A percentile compares a stretch with the other conserved stretches of the same genome.
These are phyloP conservation scores for Parus major DNA, from an alignment of 2,113 vertebrate species.

Conservation along the genomic window DNA sequence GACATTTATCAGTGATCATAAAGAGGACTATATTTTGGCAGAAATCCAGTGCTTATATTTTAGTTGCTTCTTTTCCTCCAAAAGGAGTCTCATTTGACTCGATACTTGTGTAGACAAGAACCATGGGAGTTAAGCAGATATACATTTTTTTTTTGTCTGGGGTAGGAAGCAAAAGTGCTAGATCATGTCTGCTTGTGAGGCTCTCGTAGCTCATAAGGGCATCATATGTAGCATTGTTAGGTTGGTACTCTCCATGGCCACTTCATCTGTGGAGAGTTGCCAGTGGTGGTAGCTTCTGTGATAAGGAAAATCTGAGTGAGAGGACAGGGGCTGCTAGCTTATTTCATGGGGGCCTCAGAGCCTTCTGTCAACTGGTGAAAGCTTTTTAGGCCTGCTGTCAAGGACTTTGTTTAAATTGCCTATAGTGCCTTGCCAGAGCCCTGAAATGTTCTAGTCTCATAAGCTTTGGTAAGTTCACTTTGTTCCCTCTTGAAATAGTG, in stretches of 20 bases:
- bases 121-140: background rate
- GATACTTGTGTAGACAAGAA: background rate
- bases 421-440: background rate
- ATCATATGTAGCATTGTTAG: background rate
- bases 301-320: background rate
- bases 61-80: background rate
- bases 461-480: background rate
- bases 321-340: background rate
- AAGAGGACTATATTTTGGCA: background rate
- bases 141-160: background rate
- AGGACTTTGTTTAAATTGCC: background rate
- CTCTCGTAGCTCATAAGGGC: too few species aligned
- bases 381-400: background rate
- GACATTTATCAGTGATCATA: background rate
- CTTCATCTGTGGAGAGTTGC: background rate
- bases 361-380: background rate
- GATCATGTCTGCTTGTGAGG: background rate
- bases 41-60: background rate
- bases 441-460: background rate
- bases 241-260: background rate
- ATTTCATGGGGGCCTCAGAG: background rate
- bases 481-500: constrained; percentile 22
- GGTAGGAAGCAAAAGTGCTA: background rate
- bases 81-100: background rate
- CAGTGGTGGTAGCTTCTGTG: background rate